Percentiles rank a stretch among this genome's conserved stretches.
Conservation (phyloP, 2,797 vertebrate genomes). For the Typhlichthys eigenmanni region DNA sequence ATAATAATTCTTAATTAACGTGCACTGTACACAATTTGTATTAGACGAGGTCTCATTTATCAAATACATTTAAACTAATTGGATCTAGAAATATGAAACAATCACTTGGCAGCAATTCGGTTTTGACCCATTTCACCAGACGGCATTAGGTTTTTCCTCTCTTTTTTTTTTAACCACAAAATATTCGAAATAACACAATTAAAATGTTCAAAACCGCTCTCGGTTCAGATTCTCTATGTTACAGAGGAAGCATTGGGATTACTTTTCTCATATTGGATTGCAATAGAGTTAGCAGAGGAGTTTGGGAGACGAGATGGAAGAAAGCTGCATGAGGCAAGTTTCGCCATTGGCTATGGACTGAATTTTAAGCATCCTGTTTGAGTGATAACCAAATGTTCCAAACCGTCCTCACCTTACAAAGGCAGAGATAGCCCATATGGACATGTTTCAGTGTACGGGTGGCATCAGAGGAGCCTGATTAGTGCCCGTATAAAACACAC, state of each 20-base stretch:
- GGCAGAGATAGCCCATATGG: conserved; percentile 25
- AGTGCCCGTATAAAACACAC: conserved; percentile 18
- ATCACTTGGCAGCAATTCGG: conserved; percentile 39
- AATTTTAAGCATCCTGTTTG: conserved; percentile 43
- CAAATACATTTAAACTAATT: conserved; percentile 29
- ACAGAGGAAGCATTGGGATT: conserved; percentile 61
- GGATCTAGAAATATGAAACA: conserved; percentile 26
- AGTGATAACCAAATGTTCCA: conserved; percentile 22
- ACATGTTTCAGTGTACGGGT: conserved; percentile 50
- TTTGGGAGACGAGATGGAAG: conserved; percentile 53
- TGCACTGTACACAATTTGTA: conserved; percentile 19
- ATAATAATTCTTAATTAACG: conserved; percentile 7
- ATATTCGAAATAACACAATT: conserved; percentile 42
- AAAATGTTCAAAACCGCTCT: conserved; percentile 69
- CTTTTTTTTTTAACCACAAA: too few species aligned
- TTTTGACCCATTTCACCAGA: conserved; percentile 8
- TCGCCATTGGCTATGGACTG: conserved; percentile 65
- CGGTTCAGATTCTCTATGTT: conserved; percentile 53
- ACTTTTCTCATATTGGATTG: conserved; percentile 59
- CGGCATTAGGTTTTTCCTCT: too few species aligned
- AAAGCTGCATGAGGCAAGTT: conserved; percentile 42
- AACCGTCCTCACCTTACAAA: conserved; percentile 26
- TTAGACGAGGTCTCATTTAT: conserved; percentile 4
- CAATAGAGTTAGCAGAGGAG: conserved; percentile 60
- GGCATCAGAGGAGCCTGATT: conserved; percentile 20